Evolutionary conservation across 2,888 invertebrate genomes (phyloP).

Genomic region (Heliconius charithonia): DNA sequence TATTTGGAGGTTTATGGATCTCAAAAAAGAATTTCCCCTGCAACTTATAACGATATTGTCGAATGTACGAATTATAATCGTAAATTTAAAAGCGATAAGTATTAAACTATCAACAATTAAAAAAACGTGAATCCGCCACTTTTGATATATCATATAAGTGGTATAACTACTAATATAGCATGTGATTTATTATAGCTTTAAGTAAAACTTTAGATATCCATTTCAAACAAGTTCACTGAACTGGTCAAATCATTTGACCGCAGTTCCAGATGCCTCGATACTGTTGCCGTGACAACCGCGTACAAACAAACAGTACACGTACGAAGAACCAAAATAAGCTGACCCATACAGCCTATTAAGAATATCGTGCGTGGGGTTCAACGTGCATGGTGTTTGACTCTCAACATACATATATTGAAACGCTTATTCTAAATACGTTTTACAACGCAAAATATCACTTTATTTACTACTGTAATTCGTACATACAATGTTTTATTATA

Average conservation of each 20-base stretch:
- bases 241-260: conserved; percentile 61
- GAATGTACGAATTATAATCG: no score
- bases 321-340: neutral
- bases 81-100: no score
- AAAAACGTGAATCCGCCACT: no score
- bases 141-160: neutral
- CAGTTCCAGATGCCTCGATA: conserved; percentile 73
- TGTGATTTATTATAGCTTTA: conserved; percentile 5
- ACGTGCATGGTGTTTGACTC: neutral
- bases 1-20: no score
- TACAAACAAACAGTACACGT: conserved; percentile 59
- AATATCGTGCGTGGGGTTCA: neutral
- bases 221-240: conserved; percentile 64
- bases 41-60: no score
- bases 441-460: conserved; percentile 1
- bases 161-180: neutral
- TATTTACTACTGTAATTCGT: conserved; percentile 7
- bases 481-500: neutral
- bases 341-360: neutral
- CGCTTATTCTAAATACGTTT: neutral
- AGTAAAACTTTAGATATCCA: conserved; percentile 17
- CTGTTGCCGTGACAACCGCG: conserved; percentile 65
- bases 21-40: no score
- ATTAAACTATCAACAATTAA: no score
- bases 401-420: conserved; percentile 4